Conservation (phyloP, 2,888 invertebrate genomes). For the Linyphia triangularis region DNA sequence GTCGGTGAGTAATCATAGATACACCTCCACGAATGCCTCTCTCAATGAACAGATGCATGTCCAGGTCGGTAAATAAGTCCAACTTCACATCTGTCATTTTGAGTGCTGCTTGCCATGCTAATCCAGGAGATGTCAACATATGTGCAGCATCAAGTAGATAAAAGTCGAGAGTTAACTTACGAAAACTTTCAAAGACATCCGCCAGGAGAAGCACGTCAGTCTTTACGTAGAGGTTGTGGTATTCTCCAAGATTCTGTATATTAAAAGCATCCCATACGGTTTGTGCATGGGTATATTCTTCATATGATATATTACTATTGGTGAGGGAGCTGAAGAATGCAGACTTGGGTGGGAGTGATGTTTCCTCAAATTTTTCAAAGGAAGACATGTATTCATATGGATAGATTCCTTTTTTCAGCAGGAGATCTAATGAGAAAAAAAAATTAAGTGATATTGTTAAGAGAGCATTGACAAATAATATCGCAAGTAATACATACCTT, state of each 20-base stretch:
- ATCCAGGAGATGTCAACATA: slow-evolving; percentile 77
- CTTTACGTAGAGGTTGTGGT: slow-evolving; percentile 76
- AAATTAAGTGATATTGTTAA: slow-evolving; percentile 57
- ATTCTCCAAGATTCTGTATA: slow-evolving; percentile 77
- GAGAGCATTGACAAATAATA: too few species aligned
- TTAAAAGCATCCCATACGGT: slow-evolving; percentile 77
- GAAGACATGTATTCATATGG: slow-evolving; percentile 31
- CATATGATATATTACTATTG: background rate
- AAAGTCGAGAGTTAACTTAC: slow-evolving; percentile 76
- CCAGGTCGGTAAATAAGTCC: slow-evolving; percentile 77
- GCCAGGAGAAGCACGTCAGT: slow-evolving; percentile 78
- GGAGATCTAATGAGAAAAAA: slow-evolving; percentile 74
- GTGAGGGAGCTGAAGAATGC: background rate
- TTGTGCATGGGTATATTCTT: slow-evolving; percentile 76
- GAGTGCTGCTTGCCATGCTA: slow-evolving; percentile 78
- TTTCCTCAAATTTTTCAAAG: slow-evolving; percentile 11
- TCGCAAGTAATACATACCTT: too few species aligned
- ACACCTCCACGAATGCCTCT: slow-evolving; percentile 76
- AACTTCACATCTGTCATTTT: slow-evolving; percentile 77
- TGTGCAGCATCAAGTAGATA: slow-evolving; percentile 77
- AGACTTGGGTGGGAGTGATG: background rate
- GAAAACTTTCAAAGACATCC: slow-evolving; percentile 78
- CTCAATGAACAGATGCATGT: too few species aligned
- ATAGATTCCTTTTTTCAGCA: slow-evolving; percentile 72
- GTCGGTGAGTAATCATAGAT: slow-evolving; percentile 1